A percentile compares a stretch with the other conserved stretches of the same genome.
phyloP scores from a whole-genome alignment of 2,797 vertebrate species.

The Mastacembelus armatus region DNA sequence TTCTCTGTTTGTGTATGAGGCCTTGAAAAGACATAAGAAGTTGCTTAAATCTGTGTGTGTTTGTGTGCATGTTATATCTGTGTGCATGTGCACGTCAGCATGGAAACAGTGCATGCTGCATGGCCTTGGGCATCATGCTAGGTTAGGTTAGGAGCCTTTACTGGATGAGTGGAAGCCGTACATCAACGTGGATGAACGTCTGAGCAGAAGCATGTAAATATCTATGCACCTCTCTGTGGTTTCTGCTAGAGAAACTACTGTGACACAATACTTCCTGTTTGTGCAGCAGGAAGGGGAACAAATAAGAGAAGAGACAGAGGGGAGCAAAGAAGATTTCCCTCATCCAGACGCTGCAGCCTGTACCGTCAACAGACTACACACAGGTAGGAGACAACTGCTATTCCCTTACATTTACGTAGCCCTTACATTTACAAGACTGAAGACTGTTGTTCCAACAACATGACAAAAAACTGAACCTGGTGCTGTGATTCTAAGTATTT shows the following conservation, averaged over 20 bases:
- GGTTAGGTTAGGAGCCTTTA: neutral
- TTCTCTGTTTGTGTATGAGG: neutral
- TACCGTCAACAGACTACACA: conserved; percentile 41
- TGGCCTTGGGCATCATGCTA: neutral
- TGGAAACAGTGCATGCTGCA: neutral
- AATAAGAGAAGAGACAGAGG: conserved; percentile 74
- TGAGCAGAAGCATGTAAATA: conserved; percentile 56
- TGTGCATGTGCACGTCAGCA: conserved; percentile 18
- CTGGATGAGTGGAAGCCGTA: neutral
- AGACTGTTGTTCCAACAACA: neutral
- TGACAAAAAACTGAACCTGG: neutral
- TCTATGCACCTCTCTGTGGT: conserved; percentile 76
- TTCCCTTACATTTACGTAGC: neutral
- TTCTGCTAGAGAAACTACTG: conserved; percentile 68
- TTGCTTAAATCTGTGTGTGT: conserved; percentile 3
- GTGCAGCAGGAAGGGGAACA: conserved; percentile 88
- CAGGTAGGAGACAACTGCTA: conserved; percentile 60
- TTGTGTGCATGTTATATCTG: conserved; percentile 16
- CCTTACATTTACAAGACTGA: too few relatives aligned
- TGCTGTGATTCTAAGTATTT: neutral
- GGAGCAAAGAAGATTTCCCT: conserved; percentile 69
- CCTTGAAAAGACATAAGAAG: neutral
- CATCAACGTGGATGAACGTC: conserved; percentile 40
- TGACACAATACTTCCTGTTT: conserved; percentile 91
- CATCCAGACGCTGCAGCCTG: conserved; percentile 45